Conservation (phyloP, 2,888 invertebrate genomes). For the Tipula helvola region DNA sequence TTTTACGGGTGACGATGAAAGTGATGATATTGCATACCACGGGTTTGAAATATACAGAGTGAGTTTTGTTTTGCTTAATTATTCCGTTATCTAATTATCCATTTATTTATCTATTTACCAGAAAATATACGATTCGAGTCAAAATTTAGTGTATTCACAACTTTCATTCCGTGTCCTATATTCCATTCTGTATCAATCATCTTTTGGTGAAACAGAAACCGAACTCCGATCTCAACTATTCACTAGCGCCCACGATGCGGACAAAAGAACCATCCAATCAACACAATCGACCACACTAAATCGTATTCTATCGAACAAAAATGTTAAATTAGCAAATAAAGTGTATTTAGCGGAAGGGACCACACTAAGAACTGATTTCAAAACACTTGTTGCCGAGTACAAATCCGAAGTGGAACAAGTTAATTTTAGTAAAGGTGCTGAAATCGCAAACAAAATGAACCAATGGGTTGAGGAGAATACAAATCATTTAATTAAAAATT, state of each 20-base stretch:
- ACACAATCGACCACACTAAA: not conserved
- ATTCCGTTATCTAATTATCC: not conserved
- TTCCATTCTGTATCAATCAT: not conserved
- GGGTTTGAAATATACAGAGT: not conserved
- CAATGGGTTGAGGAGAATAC: not conserved
- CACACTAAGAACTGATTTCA: not conserved
- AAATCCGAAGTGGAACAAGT: slow-evolving; percentile 4
- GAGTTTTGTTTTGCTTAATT: not conserved
- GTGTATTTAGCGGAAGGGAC: not conserved
- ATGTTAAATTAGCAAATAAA: not conserved
- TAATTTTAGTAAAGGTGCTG: not conserved
- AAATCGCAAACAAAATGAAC: not conserved
- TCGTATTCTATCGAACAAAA: not conserved
- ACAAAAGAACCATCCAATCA: not conserved
- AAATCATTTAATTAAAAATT: slow-evolving; percentile 4
- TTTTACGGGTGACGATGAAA: not conserved
- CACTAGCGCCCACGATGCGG: not conserved
- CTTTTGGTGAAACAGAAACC: not conserved
- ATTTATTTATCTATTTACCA: not conserved
- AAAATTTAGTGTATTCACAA: not conserved
- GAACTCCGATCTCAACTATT: not conserved
- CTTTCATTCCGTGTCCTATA: not conserved
- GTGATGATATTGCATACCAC: not conserved
- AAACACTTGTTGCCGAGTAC: not conserved
- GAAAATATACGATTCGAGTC: not conserved